phyloP scores from a whole-genome alignment of 2,797 vertebrate genomes.

The Argentina silus region DNA sequence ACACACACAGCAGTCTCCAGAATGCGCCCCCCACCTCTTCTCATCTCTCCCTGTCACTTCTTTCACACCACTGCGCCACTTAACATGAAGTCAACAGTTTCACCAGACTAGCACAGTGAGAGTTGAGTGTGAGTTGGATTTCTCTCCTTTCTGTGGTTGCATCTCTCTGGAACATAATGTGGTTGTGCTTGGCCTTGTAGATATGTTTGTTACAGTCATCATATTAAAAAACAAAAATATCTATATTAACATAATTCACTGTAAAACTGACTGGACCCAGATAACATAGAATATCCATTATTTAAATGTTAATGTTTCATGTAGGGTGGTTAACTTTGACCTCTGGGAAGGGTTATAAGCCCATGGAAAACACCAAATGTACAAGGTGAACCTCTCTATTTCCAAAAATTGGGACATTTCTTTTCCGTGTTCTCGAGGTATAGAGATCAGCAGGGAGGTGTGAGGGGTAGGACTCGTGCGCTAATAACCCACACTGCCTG shows the following conservation, averaged over 20 bases:
- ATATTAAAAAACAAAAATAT: too few relatives aligned
- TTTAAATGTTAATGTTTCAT: too few relatives aligned
- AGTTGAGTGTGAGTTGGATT: constrained; percentile 21
- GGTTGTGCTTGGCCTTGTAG: constrained; percentile 1
- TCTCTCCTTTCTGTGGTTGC: neutral
- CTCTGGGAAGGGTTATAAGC: too few relatives aligned
- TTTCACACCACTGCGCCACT: constrained; percentile 56
- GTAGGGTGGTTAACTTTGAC: too few relatives aligned
- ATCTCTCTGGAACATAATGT: constrained; percentile 16
- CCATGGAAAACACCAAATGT: too few relatives aligned
- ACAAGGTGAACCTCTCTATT: neutral
- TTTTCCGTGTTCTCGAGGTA: neutral
- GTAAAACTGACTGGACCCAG: too few relatives aligned
- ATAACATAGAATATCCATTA: too few relatives aligned
- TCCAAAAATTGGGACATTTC: neutral
- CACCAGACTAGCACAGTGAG: constrained; percentile 32
- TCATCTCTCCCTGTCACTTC: constrained; percentile 20
- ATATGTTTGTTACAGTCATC: neutral
- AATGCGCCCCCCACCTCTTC: constrained; percentile 13
- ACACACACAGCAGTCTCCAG: constrained; percentile 4
- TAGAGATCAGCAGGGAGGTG: constrained; percentile 56
- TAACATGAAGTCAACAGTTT: constrained; percentile 58
- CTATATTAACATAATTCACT: too few relatives aligned
- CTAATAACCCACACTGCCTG: constrained; percentile 70
- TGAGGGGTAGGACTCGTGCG: constrained; percentile 46